Evolutionary conservation across 2,113 vertebrate species (phyloP), one percentile per base, ranked within the genome.

Genomic region (Oreochromis aureus): DNA sequence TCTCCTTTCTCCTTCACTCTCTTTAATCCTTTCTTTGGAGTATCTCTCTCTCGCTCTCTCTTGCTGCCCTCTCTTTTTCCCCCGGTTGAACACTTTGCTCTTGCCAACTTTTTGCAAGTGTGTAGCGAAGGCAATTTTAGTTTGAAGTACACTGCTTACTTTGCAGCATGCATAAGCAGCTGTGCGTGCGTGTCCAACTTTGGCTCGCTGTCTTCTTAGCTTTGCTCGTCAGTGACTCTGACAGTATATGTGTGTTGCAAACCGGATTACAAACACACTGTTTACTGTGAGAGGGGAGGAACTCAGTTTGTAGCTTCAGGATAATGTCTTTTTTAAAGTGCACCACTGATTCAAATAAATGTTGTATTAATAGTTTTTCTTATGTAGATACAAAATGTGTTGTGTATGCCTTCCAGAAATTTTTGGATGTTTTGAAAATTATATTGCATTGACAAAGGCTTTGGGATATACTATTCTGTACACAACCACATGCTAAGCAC

Each of bases 251-350:
- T 85, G 87, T 90, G 86, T 86, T 56, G 84, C 56, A 89, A 92
- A 92, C 85, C 73, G 81, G 93, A 92, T 93, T 93, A 89, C 83
- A 86, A 79, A 89, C 84, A 24, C 78, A 66, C 73, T 78, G 48
- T 78, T 53, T 78, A 78, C 73, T 78, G 73, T 73, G 48, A 53
- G 73, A 86, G 59, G 46, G 53, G 54, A 83, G 58, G n/a, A 76
- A 80, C 82, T 84, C 10, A 9, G 89, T 85, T 82, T 18, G 44
- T 44, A 15, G 71, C 79, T 90, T 53, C 46, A 19, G 83, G 84
- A 87, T 82, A 58, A 89, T 44, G 55, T 86, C 58, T 59, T 44
- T 54, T 69, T 87, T 56, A 81, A 85, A 86, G 73, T 46, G 54
- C 48, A 55, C 71, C 53, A 44, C 41, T 91, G 69, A 92, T 87